phyloP scores from a whole-genome alignment of 2,113 vertebrate species.

The Macheiramphus alcinus region DNA sequence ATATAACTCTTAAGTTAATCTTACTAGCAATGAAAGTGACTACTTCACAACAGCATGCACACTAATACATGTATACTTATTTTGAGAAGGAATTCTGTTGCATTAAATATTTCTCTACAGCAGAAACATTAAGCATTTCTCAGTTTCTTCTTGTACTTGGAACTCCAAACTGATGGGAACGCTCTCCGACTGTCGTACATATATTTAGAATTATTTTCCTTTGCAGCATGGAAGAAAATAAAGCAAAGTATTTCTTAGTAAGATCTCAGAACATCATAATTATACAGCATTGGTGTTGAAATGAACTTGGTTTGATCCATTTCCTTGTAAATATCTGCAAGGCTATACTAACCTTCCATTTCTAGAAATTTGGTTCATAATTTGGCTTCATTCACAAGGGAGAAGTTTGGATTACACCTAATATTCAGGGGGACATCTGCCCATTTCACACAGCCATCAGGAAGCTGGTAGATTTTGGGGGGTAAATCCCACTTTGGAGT shows the following conservation, averaged over 20 bases:
- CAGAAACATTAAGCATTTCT: conserved; percentile 36
- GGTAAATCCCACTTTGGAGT: background rate
- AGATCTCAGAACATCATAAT: background rate
- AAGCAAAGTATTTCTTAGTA: background rate
- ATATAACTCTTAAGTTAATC: conserved; percentile 14
- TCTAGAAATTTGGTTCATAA: background rate
- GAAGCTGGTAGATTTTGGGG: background rate
- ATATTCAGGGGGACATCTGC: background rate
- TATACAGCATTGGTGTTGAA: background rate
- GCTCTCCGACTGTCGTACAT: background rate
- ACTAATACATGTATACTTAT: background rate
- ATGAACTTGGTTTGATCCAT: background rate
- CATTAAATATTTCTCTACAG: conserved; percentile 60
- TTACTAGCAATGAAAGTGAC: background rate
- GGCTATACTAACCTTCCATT: background rate
- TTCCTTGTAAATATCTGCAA: background rate
- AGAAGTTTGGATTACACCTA: background rate
- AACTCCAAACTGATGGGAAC: background rate
- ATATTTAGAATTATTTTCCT: background rate
- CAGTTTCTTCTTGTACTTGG: conserved; percentile 45
- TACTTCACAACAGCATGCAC: conserved; percentile 39
- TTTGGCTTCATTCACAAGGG: background rate
- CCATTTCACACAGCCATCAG: background rate
- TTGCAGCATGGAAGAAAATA: conserved; percentile 29
- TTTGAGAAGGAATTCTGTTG: conserved; percentile 47